phyloP scores from a whole-genome alignment of 2,113 vertebrate species.

The Cavia aperea region DNA sequence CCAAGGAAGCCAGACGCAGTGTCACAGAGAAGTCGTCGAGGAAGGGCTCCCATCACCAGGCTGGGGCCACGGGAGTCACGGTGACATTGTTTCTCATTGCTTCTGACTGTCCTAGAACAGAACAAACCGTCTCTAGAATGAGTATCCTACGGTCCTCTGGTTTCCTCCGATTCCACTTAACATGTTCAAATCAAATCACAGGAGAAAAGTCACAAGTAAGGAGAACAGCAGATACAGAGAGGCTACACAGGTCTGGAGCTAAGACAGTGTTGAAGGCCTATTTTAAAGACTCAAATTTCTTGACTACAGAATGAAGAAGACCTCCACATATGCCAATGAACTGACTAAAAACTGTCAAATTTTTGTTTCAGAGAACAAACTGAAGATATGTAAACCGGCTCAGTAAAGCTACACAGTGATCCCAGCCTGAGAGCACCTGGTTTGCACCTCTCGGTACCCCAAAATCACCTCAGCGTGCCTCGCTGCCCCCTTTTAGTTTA shows the following conservation, averaged over 20 bases:
- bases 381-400: neutral
- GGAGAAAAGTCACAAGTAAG: neutral
- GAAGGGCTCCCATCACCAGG: neutral
- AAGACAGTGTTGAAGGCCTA: neutral
- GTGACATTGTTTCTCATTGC: neutral
- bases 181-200: neutral
- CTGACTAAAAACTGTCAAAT: neutral
- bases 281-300: conserved; percentile 14
- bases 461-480: neutral
- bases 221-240: neutral
- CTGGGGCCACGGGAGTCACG: neutral
- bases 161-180: neutral
- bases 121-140: neutral
- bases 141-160: neutral
- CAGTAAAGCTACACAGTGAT: neutral
- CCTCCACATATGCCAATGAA: neutral
- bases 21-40: neutral
- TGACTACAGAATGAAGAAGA: neutral
- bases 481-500: neutral
- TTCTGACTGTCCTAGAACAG: neutral
- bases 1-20: neutral
- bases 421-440: neutral
- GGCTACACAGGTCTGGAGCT: neutral
- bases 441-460: neutral
- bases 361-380: neutral